These are phyloP conservation scores for Koerneria pararmatus DNA, from an alignment of 2,888 invertebrate species.

Conservation along the genomic window DNA sequence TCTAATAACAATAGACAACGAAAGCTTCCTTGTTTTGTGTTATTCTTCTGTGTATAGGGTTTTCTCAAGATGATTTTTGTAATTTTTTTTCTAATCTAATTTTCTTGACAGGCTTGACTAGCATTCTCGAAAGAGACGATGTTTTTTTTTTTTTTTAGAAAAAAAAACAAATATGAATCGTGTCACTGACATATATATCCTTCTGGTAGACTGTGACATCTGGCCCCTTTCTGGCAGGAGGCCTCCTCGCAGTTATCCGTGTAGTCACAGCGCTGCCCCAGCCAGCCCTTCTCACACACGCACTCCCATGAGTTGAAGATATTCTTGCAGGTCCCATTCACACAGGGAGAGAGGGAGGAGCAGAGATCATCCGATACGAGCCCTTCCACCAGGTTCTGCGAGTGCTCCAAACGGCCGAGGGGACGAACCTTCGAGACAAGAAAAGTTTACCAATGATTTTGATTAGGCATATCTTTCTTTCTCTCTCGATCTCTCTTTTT, in stretches of 20 bases:
- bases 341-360: conserved; percentile 67
- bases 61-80: too few species aligned
- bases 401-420: conserved; percentile 15
- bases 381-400: conserved; percentile 15
- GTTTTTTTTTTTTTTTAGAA: not conserved
- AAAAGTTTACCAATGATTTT: too few species aligned
- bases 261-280: conserved; percentile 41
- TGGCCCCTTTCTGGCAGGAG: not conserved
- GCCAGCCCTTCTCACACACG: conserved; percentile 44
- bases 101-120: too few species aligned
- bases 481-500: too few species aligned
- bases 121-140: not conserved
- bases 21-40: too few species aligned
- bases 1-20: too few species aligned
- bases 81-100: too few species aligned
- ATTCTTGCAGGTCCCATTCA: conserved; percentile 83
- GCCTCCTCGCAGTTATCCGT: too few species aligned
- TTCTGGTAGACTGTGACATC: not conserved
- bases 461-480: too few species aligned
- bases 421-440: too few species aligned
- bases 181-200: not conserved
- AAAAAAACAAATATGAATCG: not conserved
- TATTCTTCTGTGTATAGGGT: too few species aligned
- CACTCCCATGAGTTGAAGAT: conserved; percentile 67
- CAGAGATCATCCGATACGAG: conserved; percentile 20